phyloP scores from a whole-genome alignment of 2,888 invertebrate species.

The Celastrina argiolus region DNA sequence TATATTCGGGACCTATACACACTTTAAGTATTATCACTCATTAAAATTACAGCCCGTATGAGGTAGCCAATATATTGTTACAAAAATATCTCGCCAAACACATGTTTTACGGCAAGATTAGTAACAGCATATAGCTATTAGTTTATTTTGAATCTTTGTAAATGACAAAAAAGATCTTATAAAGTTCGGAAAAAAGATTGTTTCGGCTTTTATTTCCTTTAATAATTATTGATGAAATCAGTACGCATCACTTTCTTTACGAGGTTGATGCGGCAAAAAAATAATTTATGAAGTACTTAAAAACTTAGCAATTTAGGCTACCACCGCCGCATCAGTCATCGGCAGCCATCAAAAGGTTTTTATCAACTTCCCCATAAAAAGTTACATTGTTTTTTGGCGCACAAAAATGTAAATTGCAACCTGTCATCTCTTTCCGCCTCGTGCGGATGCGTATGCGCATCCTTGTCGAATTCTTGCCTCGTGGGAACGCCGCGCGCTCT shows the following conservation, averaged over 20 bases:
- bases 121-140: too few species aligned
- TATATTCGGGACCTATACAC: too few species aligned
- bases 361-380: slow-evolving; percentile 14
- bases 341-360: slow-evolving; percentile 8
- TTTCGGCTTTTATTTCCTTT: not conserved
- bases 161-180: too few species aligned
- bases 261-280: not conserved
- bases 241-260: not conserved
- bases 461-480: slow-evolving; percentile 54
- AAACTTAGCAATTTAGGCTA: not conserved
- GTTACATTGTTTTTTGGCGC: slow-evolving; percentile 36
- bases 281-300: not conserved
- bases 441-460: slow-evolving; percentile 38
- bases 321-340: slow-evolving; percentile 1
- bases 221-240: not conserved
- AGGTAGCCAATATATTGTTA: too few species aligned
- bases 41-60: too few species aligned
- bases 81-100: too few species aligned
- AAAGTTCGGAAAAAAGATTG: not conserved
- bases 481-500: slow-evolving; percentile 66
- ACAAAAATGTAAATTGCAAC: slow-evolving; percentile 52
- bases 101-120: too few species aligned
- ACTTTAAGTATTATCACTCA: too few species aligned
- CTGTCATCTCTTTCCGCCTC: slow-evolving; percentile 36
- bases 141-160: too few species aligned